phyloP scores from a whole-genome alignment of 1,140 invertebrate species.

The Lasioglossum albipes region DNA sequence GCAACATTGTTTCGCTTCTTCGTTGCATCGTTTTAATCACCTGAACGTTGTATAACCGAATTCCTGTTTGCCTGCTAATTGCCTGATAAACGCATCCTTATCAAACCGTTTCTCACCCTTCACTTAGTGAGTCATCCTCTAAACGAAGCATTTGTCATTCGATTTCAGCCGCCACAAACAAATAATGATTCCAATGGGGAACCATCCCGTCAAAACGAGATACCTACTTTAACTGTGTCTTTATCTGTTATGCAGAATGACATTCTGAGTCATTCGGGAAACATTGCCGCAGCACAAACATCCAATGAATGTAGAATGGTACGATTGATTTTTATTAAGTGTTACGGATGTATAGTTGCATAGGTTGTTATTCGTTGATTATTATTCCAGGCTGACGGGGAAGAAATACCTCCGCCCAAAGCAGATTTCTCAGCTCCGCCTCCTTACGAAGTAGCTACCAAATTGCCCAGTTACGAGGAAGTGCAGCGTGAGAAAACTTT shows the following conservation, averaged over 20 bases:
- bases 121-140: not conserved
- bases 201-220: slow-evolving; percentile 47
- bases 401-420: slow-evolving; percentile 88
- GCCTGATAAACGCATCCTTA: not conserved
- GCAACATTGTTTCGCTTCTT: not conserved
- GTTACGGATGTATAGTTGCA: not conserved
- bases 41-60: not conserved
- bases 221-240: slow-evolving; percentile 64
- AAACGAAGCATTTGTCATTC: not conserved
- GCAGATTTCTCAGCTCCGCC: slow-evolving; percentile 91
- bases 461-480: slow-evolving; percentile 94
- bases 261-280: slow-evolving; percentile 59
- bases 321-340: not conserved
- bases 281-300: slow-evolving; percentile 47
- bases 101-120: not conserved
- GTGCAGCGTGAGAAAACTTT: slow-evolving; percentile 91
- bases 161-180: slow-evolving; percentile 49
- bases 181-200: slow-evolving; percentile 48
- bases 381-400: slow-evolving; percentile 59
- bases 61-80: not conserved
- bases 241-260: slow-evolving; percentile 60
- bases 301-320: slow-evolving; percentile 52
- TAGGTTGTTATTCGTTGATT: slow-evolving; percentile 10
- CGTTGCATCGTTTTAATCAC: slow-evolving; percentile 12
- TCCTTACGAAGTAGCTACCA: slow-evolving; percentile 90